Percentiles rank a stretch among this genome's conserved stretches.
Evolutionary conservation across 35 echinoderm and acorn worm genomes (phyloP).

Genomic region (Acanthaster planci): DNA sequence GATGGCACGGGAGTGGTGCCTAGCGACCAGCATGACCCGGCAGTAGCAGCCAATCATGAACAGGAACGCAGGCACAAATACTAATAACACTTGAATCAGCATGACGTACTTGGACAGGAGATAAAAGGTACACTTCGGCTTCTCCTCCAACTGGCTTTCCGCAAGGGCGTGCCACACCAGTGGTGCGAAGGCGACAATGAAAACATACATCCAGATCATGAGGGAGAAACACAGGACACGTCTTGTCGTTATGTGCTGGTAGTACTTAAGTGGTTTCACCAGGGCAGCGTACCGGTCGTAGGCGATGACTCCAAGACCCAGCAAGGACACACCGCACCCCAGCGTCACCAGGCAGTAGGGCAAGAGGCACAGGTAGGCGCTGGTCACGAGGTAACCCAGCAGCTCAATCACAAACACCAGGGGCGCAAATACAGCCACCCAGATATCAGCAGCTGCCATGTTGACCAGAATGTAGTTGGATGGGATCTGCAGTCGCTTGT

Average conservation of each 20-base stretch:
- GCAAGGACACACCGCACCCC: conserved; percentile 65
- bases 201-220: conserved; percentile 61
- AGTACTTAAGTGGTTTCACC: conserved; percentile 88
- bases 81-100: conserved; percentile 62
- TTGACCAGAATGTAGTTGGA: conserved; percentile 92
- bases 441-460: conserved; percentile 75
- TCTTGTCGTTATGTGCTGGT: conserved; percentile 58
- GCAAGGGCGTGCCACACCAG: conserved; percentile 38
- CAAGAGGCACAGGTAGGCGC: conserved; percentile 49
- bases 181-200: conserved; percentile 54
- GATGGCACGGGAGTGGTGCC: conserved; percentile 93
- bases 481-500: conserved; percentile 95
- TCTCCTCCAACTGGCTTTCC: not conserved
- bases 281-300: conserved; percentile 92
- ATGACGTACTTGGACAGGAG: conserved; percentile 54
- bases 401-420: conserved; percentile 40
- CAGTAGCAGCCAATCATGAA: conserved; percentile 86
- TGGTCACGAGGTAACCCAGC: not conserved
- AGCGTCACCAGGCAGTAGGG: conserved; percentile 64
- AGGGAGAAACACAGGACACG: conserved; percentile 50
- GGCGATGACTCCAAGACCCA: conserved; percentile 72
- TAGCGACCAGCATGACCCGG: conserved; percentile 86
- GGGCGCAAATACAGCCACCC: conserved; percentile 48
- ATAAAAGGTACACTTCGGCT: conserved; percentile 27
- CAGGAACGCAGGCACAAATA: conserved; percentile 70